A percentile compares a stretch with the other conserved stretches of the same genome.
These are phyloP conservation scores for Leptothorax acervorum DNA, from an alignment of 2,888 invertebrate species.

Conservation along the genomic window DNA sequence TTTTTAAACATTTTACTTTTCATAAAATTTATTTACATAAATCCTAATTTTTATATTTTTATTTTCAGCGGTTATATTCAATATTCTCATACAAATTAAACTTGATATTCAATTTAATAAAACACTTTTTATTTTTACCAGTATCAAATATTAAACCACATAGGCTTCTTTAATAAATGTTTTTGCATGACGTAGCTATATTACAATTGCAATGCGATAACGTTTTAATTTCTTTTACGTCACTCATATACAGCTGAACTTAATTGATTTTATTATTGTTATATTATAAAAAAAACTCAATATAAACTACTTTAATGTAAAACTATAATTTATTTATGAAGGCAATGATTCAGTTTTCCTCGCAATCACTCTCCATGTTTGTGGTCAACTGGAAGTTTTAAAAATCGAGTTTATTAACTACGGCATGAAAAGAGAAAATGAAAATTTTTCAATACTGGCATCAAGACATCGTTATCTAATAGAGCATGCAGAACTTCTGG, in stretches of 20 bases:
- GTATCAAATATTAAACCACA: neutral
- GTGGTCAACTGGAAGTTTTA: slow-evolving; percentile 26
- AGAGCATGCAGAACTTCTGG: neutral
- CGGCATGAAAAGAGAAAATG: neutral
- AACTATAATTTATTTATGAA: neutral
- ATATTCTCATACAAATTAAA: neutral
- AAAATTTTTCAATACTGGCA: neutral
- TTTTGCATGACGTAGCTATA: no score
- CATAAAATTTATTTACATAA: neutral
- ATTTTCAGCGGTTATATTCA: neutral
- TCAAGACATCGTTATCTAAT: slow-evolving; percentile 24
- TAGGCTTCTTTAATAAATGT: no score
- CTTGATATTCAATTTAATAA: neutral
- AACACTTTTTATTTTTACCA: neutral
- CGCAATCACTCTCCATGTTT: neutral
- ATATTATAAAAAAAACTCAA: neutral
- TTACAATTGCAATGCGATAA: no score
- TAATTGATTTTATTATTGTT: neutral
- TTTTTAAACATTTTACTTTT: no score
- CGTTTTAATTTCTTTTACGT: neutral
- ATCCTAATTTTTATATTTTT: neutral
- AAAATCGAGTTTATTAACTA: neutral
- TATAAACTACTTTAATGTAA: neutral
- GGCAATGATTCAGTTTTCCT: neutral
- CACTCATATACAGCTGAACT: neutral